These are phyloP conservation scores for Spisula subtruncata DNA, from an alignment of 2,888 invertebrate genomes.

Conservation along the genomic window DNA sequence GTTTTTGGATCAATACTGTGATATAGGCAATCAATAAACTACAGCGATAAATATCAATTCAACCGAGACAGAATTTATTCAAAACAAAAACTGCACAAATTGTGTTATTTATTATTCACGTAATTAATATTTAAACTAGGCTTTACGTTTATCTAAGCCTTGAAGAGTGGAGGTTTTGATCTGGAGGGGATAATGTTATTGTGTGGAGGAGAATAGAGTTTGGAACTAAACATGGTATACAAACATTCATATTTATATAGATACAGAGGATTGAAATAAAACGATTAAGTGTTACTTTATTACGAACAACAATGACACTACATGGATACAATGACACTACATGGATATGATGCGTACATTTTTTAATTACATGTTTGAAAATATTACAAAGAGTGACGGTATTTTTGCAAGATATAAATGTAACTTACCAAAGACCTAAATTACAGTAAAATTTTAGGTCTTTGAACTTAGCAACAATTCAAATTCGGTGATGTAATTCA, in stretches of 20 bases:
- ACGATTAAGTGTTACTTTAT: not conserved
- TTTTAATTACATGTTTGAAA: not conserved
- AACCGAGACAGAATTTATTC: not conserved
- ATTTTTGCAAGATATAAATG: not conserved
- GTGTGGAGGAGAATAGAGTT: not conserved
- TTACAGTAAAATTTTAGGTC: too few species aligned
- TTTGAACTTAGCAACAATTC: too few species aligned
- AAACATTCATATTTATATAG: not conserved
- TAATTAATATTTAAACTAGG: slow-evolving; percentile 1
- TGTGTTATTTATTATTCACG: not conserved
- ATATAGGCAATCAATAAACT: not conserved
- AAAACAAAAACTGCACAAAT: slow-evolving; percentile 15
- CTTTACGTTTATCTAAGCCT: slow-evolving; percentile 2
- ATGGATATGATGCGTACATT: not conserved
- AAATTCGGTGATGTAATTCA: not conserved
- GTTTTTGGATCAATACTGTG: slow-evolving; percentile 9
- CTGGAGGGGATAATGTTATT: not conserved
- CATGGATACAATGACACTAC: not conserved
- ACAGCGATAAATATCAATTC: not conserved
- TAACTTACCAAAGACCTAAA: too few species aligned
- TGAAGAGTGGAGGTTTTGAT: not conserved
- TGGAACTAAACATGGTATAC: not conserved
- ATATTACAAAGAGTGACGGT: not conserved
- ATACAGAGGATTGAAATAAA: not conserved
- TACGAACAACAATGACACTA: not conserved